phyloP scores from a whole-genome alignment of 1,140 invertebrate genomes.

The Globodera rostochiensis region DNA sequence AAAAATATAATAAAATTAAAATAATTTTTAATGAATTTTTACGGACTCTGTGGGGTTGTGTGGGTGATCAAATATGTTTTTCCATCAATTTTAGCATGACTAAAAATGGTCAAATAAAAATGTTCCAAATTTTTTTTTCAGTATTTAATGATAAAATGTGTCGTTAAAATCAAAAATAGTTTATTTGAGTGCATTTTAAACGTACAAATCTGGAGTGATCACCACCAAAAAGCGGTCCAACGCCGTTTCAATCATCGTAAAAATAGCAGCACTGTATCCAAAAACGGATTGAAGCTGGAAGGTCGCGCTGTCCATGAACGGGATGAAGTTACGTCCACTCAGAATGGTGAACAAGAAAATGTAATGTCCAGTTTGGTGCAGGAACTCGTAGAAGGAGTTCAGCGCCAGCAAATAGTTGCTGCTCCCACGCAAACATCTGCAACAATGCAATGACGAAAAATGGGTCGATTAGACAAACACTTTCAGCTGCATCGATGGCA shows the following conservation, averaged over 20 bases:
- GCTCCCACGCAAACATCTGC: constrained; percentile 16
- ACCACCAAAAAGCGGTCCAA: constrained; percentile 19
- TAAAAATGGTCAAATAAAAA: constrained; percentile 4
- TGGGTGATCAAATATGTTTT: constrained; percentile 10
- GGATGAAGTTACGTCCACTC: constrained; percentile 28
- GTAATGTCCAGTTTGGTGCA: constrained; percentile 34
- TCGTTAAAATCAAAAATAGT: not conserved
- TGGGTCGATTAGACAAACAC: too few relatives aligned
- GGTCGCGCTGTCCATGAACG: constrained; percentile 2
- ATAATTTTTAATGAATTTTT: not conserved
- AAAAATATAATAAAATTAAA: not conserved
- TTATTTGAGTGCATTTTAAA: not conserved
- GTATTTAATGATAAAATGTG: not conserved
- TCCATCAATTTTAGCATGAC: not conserved
- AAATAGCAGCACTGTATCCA: constrained; percentile 22
- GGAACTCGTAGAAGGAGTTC: constrained; percentile 30
- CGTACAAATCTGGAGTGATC: constrained; percentile 13
- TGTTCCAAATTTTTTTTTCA: not conserved
- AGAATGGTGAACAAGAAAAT: constrained; percentile 27
- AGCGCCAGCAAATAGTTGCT: constrained; percentile 30
- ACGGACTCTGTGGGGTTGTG: constrained; percentile 1
- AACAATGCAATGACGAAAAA: not conserved
- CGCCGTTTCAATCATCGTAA: constrained; percentile 27
- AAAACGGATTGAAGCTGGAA: constrained; percentile 34
- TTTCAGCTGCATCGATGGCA: too few relatives aligned